These are phyloP conservation scores for Albula glossodonta DNA, from an alignment of 2,113 vertebrate genomes.

Conservation along the genomic window DNA sequence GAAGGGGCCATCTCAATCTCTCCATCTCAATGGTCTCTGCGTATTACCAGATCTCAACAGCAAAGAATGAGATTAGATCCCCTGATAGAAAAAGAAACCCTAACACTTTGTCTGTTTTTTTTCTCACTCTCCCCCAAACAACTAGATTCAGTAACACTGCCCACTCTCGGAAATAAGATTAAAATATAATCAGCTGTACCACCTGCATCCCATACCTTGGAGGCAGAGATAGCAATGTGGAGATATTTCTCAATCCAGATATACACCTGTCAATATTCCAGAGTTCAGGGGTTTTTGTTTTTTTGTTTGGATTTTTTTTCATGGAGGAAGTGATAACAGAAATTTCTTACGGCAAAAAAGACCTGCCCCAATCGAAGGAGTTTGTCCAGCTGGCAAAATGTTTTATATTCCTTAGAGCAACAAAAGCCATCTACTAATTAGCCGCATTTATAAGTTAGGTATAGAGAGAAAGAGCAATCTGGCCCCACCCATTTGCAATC, in stretches of 20 bases:
- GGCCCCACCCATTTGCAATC: background rate
- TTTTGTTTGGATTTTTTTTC: background rate
- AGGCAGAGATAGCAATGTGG: slow-evolving; percentile 18
- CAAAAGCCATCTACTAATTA: slow-evolving; percentile 17
- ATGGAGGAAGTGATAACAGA: background rate
- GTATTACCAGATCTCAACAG: slow-evolving; percentile 23
- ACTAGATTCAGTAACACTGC: background rate
- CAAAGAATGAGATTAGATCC: slow-evolving; percentile 11
- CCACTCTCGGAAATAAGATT: slow-evolving; percentile 30
- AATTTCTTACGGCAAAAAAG: background rate
- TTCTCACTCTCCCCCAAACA: background rate
- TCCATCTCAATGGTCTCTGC: slow-evolving; percentile 10
- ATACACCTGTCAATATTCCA: slow-evolving; percentile 38
- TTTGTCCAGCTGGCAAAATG: slow-evolving; percentile 30
- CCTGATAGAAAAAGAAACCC: background rate
- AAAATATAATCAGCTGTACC: slow-evolving; percentile 37
- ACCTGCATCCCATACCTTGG: slow-evolving; percentile 25
- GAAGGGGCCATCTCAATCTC: background rate
- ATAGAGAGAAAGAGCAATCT: background rate
- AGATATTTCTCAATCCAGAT: slow-evolving; percentile 34
- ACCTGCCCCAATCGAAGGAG: slow-evolving; percentile 1
- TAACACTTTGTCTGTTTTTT: background rate
- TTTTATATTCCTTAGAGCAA: background rate
- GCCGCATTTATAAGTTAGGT: slow-evolving; percentile 18
- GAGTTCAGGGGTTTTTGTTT: background rate